Percentiles rank a stretch among this genome's conserved stretches.
phyloP scores from a whole-genome alignment of 1,140 invertebrate genomes.

The Sinella curviseta region DNA sequence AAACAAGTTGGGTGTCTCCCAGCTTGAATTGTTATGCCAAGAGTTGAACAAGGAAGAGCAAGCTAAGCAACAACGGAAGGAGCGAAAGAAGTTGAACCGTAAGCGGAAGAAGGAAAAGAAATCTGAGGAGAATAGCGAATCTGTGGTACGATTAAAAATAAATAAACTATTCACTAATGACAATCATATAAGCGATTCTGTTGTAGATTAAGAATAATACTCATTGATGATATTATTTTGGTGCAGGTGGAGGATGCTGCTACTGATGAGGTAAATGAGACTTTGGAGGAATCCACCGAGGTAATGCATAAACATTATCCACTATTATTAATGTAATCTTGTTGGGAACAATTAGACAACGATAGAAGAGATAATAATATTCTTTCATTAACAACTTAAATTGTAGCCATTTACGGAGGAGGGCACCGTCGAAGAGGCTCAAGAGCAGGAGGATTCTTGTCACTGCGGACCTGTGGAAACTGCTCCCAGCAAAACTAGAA shows the following conservation, averaged over 20 bases:
- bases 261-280: neutral
- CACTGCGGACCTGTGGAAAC: constrained; percentile 10
- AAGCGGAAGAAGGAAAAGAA: constrained; percentile 75
- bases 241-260: neutral
- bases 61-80: constrained; percentile 76
- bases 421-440: neutral
- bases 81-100: constrained; percentile 80
- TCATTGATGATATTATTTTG: no score
- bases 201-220: no score
- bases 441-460: constrained; percentile 25
- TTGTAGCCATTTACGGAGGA: neutral
- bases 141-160: neutral
- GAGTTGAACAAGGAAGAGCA: constrained; percentile 80
- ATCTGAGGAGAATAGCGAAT: constrained; percentile 55
- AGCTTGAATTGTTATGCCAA: constrained; percentile 77
- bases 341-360: no score
- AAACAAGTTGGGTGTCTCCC: constrained; percentile 81
- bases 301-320: neutral
- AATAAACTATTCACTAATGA: neutral
- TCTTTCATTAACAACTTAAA: no score
- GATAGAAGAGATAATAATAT: no score
- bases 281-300: neutral
- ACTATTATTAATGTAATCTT: neutral
- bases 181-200: neutral
- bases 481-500: neutral